These are phyloP conservation scores for Felis catus DNA, from an alignment of 2,113 vertebrate genomes.

Conservation along the genomic window F.catus_Fca126_mat1.0 CM031424.1:22862001-22862500, in stretches of 20 bases:
- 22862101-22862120: slow-evolving; percentile 25
- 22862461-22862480: slow-evolving; percentile 35
- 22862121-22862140: slow-evolving; percentile 13
- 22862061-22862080: slow-evolving; percentile 10
- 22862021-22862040: background rate
- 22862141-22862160: background rate
- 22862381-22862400: slow-evolving; percentile 17
- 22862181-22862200: background rate
- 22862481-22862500: slow-evolving; percentile 32
- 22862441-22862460: background rate
- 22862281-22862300: background rate
- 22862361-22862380: background rate
- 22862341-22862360: slow-evolving; percentile 25
- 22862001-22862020: background rate
- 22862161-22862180: background rate
- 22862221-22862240: background rate
- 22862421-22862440: background rate
- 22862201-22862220: background rate
- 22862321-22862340: background rate
- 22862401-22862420: background rate
- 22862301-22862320: background rate
- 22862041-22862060: background rate
- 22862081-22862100: slow-evolving; percentile 27
- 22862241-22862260: background rate
- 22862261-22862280: background rate